Evolutionary conservation across 2,888 invertebrate species (phyloP).

Genomic region (Phania funesta): DNA sequence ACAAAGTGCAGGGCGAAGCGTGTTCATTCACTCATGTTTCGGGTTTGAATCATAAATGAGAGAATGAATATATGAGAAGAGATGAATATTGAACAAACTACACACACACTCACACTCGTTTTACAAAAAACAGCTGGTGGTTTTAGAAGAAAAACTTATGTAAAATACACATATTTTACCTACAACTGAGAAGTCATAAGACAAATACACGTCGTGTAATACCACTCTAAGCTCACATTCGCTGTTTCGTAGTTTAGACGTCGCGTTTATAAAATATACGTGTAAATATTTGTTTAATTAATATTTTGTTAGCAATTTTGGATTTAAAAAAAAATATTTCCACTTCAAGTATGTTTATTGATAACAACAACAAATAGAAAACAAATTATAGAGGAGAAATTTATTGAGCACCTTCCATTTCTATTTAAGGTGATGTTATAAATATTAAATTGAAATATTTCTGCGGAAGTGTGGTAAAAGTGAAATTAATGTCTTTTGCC

Average conservation of each 20-base stretch:
- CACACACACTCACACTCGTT: too few species aligned
- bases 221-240: too few species aligned
- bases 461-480: conserved; percentile 46
- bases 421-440: conserved; percentile 17
- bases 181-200: neutral
- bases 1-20: too few species aligned
- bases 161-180: conserved; percentile 10
- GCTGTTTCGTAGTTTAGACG: neutral
- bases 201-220: conserved; percentile 4
- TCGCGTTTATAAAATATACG: conserved; percentile 27
- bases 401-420: conserved; percentile 26
- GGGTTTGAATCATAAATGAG: too few species aligned
- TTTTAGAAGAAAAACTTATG: neutral
- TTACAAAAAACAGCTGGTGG: neutral
- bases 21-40: too few species aligned
- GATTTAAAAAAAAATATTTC: neutral
- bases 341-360: neutral
- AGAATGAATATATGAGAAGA: too few species aligned
- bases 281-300: conserved; percentile 51
- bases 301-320: conserved; percentile 20
- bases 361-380: neutral
- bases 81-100: too few species aligned
- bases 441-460: conserved; percentile 3
- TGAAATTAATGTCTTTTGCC: conserved; percentile 24
- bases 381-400: conserved; percentile 46